Conservation (phyloP, 2,797 vertebrate genomes). For the Lophius americanus region DNA sequence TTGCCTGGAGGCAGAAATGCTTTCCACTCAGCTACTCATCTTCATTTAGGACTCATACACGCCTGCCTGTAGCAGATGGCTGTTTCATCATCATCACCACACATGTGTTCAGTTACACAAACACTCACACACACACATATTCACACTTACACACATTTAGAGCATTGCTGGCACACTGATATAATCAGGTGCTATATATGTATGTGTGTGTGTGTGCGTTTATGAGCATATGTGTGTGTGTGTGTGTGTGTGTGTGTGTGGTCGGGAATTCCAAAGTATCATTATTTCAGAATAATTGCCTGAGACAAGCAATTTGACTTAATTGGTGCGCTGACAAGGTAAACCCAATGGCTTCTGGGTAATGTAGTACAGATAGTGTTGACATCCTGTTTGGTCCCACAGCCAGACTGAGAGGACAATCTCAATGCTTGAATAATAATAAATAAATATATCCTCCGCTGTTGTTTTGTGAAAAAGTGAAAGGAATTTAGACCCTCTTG, state of each 20-base stretch:
- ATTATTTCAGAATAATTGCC: constrained; percentile 72
- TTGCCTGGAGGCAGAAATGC: constrained; percentile 56
- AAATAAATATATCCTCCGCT: too few species aligned
- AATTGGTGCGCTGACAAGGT: constrained; percentile 72
- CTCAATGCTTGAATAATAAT: constrained; percentile 38
- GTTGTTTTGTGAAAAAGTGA: constrained; percentile 7
- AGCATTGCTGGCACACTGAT: constrained; percentile 36
- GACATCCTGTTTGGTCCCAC: constrained; percentile 63
- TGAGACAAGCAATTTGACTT: constrained; percentile 71
- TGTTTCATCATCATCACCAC: constrained; percentile 68
- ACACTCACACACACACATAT: constrained; percentile 12
- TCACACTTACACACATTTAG: constrained; percentile 13
- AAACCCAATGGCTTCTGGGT: constrained; percentile 72
- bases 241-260: constrained; percentile 12
- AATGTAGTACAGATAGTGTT: constrained; percentile 68
- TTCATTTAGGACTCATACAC: constrained; percentile 72
- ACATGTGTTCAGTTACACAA: background rate
- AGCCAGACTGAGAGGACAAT: constrained; percentile 56
- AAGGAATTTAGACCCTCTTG: background rate
- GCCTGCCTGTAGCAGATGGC: constrained; percentile 70
- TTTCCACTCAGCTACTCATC: constrained; percentile 60
- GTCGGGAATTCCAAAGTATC: constrained; percentile 57
- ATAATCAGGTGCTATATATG: constrained; percentile 45
- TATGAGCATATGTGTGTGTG: constrained; percentile 3
- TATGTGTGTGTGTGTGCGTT: background rate